Conservation (phyloP, 2,797 vertebrate species). For the Halcyon badia region DNA sequence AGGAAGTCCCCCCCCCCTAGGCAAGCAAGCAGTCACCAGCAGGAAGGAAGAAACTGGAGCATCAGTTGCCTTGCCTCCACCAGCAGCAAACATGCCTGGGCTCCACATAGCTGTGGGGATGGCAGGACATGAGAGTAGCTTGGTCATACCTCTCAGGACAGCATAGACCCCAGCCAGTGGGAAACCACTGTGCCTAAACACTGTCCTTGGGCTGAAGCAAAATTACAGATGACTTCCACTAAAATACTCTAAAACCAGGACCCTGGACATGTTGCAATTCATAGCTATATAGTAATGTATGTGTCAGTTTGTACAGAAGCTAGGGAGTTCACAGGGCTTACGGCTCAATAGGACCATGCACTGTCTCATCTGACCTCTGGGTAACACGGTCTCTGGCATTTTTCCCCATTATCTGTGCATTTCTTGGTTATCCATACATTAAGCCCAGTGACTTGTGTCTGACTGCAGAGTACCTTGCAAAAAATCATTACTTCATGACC, state of each 20-base stretch:
- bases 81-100: accelerated
- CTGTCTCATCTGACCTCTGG: neutral
- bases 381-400: neutral
- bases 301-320: neutral
- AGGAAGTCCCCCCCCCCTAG: neutral
- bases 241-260: neutral
- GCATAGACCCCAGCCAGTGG: accelerated
- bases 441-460: neutral
- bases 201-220: neutral
- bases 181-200: neutral
- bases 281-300: neutral
- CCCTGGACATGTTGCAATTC: neutral
- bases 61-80: neutral
- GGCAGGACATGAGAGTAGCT: neutral
- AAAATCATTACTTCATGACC: neutral
- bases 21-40: neutral
- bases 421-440: neutral
- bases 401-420: neutral
- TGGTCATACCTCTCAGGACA: neutral
- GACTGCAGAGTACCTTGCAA: neutral
- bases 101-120: neutral
- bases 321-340: neutral
- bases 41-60: neutral
- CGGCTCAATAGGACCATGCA: neutral
- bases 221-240: neutral